phyloP scores from a whole-genome alignment of 2,113 vertebrate species.

The Tyto alba region DNA sequence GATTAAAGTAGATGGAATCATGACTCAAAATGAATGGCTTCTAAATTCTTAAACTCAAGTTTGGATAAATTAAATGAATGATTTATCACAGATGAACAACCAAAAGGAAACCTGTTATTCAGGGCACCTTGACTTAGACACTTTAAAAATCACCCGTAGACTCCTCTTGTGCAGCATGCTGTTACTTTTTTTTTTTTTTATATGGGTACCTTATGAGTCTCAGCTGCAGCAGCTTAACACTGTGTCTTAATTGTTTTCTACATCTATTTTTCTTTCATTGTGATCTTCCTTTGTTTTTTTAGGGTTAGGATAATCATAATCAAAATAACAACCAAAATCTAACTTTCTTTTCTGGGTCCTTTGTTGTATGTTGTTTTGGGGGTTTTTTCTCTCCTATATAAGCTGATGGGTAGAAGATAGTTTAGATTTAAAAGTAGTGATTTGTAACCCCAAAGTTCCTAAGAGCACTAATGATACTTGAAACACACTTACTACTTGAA shows the following conservation, averaged over 20 bases:
- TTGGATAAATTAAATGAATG: not conserved
- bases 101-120: not conserved
- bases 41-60: constrained; percentile 26
- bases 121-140: constrained; percentile 7
- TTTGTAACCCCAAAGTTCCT: not conserved
- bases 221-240: constrained; percentile 36
- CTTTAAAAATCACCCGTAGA: not conserved
- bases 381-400: not conserved
- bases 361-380: not conserved
- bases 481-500: not conserved
- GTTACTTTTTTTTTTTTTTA: not conserved
- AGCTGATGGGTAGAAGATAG: not conserved
- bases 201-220: not conserved
- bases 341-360: constrained; percentile 23
- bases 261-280: constrained; percentile 11
- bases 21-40: constrained; percentile 12
- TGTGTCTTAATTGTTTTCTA: constrained; percentile 26
- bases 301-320: constrained; percentile 19
- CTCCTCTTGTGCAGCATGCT: not conserved
- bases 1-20: not conserved
- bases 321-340: constrained; percentile 52
- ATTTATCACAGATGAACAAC: constrained; percentile 3
- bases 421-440: not conserved
- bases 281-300: constrained; percentile 9
- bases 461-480: not conserved